Base-by-base conservation (phyloP, 2,888 invertebrate species). In the Drosophila sordidula region DNA sequence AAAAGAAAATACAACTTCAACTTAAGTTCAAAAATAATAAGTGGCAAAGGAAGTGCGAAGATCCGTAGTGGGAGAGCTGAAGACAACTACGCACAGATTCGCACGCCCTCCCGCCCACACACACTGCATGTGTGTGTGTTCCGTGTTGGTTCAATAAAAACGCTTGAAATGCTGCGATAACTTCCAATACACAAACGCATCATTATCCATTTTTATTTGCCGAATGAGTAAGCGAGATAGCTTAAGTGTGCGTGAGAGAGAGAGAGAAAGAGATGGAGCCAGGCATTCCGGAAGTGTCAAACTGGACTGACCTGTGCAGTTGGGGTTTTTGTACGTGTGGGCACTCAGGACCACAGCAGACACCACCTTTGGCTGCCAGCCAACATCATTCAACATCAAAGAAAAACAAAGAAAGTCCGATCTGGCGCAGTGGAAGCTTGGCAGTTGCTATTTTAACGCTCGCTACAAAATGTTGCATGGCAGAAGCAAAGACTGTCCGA, bases 171-270 rank as follows among this genome's bases (percentile, higher is more conserved):
- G 70, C 70, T 69, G 69, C 79, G 69, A 70, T 70, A 81, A 65
- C 69, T 81, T 82, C 83, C 79, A 83, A 87, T 87, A 72, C 87
- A 75, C 83, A 77, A 79, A 75, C 77, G 79, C 82, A 81, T 87
- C 83, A 87, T 83, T 83, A 87, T 87, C 74, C 74, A 71, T 68
- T 78, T 71, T 64, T 59, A 70, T 79, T 68, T 59, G 26, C 16
- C 49, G 18, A 38, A n/a, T 29, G 29, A 47, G 29, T 11, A 12
- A 45, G 36, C n/a, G 8, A 32, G 26, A 29, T 2, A 26, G 18
- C 11, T 1, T 3, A 22, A 22, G 22, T 4, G 22, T 22, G 22
- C 4, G 22, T 4, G 4, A 22, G 22, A 16, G 4, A 3, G 8
- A 6, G 22, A 26, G n/a, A 42, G 22, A 25, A n/a, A 12, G 6